These are phyloP conservation scores for Ranitomeya variabilis DNA, from an alignment of 2,113 vertebrate species.

Conservation along the genomic window DNA sequence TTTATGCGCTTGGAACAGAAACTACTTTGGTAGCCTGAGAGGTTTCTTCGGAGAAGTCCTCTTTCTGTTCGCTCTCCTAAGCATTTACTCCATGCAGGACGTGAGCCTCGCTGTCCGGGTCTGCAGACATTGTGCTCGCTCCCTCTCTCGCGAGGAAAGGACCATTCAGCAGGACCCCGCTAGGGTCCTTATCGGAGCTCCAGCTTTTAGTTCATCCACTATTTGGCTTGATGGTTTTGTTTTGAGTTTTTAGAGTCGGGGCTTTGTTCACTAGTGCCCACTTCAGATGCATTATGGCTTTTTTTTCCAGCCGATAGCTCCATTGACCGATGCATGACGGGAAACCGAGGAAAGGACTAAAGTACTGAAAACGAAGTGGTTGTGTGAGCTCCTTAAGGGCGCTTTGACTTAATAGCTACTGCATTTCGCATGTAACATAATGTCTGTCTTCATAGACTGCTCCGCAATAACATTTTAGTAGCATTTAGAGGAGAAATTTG, in stretches of 20 bases:
- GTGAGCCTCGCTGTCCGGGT: constrained; percentile 58
- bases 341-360: not conserved
- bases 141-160: constrained; percentile 59
- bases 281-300: constrained; percentile 3
- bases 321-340: constrained; percentile 15
- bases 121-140: constrained; percentile 63
- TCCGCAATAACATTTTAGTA: constrained; percentile 10
- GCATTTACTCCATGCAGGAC: constrained; percentile 63
- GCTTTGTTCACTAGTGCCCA: constrained; percentile 31
- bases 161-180: constrained; percentile 40
- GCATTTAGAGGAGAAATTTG: not conserved
- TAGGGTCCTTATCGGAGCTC: constrained; percentile 50
- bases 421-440: not conserved
- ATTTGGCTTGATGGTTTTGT: constrained; percentile 27
- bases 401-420: not conserved
- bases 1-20: not conserved
- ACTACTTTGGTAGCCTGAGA: constrained; percentile 59
- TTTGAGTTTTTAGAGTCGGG: constrained; percentile 53
- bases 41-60: constrained; percentile 63
- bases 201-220: constrained; percentile 55
- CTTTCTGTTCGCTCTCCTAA: constrained; percentile 59
- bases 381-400: not conserved
- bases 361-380: not conserved
- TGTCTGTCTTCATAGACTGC: not conserved
- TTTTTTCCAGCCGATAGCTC: not conserved